A percentile compares a stretch with the other conserved stretches of the same genome.
These are phyloP conservation scores for Nibea coibor DNA, from an alignment of 2,113 vertebrate genomes.

Conservation along the genomic window DNA sequence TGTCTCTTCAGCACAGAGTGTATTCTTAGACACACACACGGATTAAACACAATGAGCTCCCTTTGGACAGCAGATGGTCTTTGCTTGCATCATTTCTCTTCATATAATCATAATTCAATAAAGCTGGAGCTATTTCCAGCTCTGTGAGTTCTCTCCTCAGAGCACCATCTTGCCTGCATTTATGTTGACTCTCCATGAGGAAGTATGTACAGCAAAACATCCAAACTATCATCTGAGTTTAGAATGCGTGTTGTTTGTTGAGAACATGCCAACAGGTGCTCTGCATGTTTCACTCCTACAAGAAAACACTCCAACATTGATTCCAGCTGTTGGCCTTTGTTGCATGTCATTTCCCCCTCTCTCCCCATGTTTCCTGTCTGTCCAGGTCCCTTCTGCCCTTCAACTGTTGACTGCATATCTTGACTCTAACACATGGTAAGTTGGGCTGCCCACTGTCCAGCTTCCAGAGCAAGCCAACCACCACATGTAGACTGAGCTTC, in stretches of 20 bases:
- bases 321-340: neutral
- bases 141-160: neutral
- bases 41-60: neutral
- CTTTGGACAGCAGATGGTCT: neutral
- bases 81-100: slow-evolving; percentile 2
- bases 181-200: slow-evolving; percentile 8
- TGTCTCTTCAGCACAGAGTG: neutral
- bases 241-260: neutral
- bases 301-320: neutral
- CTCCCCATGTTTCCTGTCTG: neutral
- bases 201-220: neutral
- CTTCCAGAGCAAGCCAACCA: no score
- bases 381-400: neutral
- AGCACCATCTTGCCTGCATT: slow-evolving; percentile 25
- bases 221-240: neutral
- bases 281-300: neutral
- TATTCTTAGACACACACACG: neutral
- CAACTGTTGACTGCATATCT: no score
- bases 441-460: no score
- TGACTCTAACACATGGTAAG: no score
- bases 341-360: neutral
- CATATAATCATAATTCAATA: slow-evolving; percentile 13
- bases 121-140: slow-evolving; percentile 4
- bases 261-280: slow-evolving; percentile 3
- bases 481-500: no score